Percentiles rank a stretch among this genome's conserved stretches.
Evolutionary conservation across 2,888 invertebrate genomes (phyloP).

Genomic region (Drosophila putrida): DNA sequence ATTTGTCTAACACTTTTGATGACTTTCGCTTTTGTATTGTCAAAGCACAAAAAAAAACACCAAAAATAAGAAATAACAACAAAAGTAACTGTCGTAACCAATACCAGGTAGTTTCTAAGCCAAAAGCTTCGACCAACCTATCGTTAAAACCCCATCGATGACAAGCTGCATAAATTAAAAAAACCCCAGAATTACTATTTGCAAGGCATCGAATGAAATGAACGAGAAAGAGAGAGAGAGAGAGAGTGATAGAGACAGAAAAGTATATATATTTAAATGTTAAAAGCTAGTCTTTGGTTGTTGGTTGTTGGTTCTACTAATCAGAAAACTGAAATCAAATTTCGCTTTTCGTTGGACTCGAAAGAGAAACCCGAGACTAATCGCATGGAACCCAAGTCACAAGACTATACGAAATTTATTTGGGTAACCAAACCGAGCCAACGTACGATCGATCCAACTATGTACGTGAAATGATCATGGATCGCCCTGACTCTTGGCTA

Average conservation of each 20-base stretch:
- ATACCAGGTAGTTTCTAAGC: slow-evolving; percentile 56
- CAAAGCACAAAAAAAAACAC: slow-evolving; percentile 33
- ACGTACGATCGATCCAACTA: slow-evolving; percentile 21
- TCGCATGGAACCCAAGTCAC: slow-evolving; percentile 66
- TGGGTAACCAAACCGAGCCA: slow-evolving; percentile 76
- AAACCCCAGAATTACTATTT: slow-evolving; percentile 49
- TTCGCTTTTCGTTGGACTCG: slow-evolving; percentile 75
- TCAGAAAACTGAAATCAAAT: slow-evolving; percentile 79
- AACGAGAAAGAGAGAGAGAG: slow-evolving; percentile 1
- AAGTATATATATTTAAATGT: background rate
- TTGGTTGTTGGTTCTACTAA: slow-evolving; percentile 69
- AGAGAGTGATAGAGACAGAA: slow-evolving; percentile 4
- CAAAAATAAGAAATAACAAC: slow-evolving; percentile 29
- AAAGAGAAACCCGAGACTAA: slow-evolving; percentile 81
- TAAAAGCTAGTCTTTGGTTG: slow-evolving; percentile 5
- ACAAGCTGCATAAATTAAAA: slow-evolving; percentile 78
- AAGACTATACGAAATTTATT: slow-evolving; percentile 70
- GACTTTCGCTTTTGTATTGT: slow-evolving; percentile 69
- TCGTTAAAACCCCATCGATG: slow-evolving; percentile 60
- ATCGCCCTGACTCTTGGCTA: slow-evolving; percentile 29
- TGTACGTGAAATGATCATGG: slow-evolving; percentile 54
- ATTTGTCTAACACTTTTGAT: slow-evolving; percentile 60
- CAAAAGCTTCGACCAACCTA: slow-evolving; percentile 44
- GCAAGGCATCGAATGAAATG: slow-evolving; percentile 33
- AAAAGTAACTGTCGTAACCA: slow-evolving; percentile 36